Evolutionary conservation across 2,888 invertebrate species (phyloP).

Genomic region (Sphecodes monilicornis): DNA sequence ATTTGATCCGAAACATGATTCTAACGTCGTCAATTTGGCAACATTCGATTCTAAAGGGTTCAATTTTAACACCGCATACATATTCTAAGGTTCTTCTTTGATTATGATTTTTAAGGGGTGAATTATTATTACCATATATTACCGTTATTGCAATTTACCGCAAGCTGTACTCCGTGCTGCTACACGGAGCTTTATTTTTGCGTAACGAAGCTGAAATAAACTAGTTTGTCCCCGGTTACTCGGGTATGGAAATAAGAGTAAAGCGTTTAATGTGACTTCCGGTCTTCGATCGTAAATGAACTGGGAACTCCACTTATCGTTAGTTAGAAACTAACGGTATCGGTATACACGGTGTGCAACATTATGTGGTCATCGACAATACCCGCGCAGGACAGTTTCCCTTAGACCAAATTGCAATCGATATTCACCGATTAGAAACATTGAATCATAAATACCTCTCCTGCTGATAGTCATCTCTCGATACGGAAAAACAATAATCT

Average conservation of each 20-base stretch:
- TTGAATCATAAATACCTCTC: background rate
- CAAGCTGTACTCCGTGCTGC: background rate
- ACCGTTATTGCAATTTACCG: background rate
- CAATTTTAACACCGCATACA: background rate
- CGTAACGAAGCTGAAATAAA: slow-evolving; percentile 28
- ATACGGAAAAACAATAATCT: too few species aligned
- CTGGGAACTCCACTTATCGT: slow-evolving; percentile 44
- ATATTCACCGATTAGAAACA: background rate
- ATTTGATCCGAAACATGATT: background rate
- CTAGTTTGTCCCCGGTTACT: slow-evolving; percentile 35
- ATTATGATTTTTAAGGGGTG: background rate
- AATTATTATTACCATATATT: too few species aligned
- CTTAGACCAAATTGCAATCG: background rate
- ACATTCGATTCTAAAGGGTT: background rate
- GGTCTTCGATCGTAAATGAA: slow-evolving; percentile 34
- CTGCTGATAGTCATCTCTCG: background rate
- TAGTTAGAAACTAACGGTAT: slow-evolving; percentile 18
- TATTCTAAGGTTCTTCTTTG: background rate
- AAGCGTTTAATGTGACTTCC: slow-evolving; percentile 44
- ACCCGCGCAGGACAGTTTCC: background rate
- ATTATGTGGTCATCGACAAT: background rate
- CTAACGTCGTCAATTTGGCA: background rate
- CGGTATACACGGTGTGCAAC: background rate
- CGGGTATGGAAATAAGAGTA: slow-evolving; percentile 28
- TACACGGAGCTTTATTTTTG: background rate